Conservation (phyloP, 2,113 vertebrate species). For the Zeus faber region DNA sequence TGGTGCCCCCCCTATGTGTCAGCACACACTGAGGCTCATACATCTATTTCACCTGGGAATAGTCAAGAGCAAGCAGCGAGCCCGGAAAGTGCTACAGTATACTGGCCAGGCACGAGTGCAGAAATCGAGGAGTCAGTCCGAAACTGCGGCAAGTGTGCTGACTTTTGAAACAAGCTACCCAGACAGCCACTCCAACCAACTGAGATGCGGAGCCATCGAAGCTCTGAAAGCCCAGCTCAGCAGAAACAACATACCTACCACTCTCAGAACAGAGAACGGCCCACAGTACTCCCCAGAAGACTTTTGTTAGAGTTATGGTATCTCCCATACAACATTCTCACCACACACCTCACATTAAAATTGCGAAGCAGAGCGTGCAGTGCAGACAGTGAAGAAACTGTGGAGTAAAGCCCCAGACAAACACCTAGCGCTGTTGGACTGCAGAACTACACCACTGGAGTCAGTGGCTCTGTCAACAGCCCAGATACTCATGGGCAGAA, state of each 20-base stretch:
- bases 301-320: conserved; percentile 17
- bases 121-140: conserved; percentile 21
- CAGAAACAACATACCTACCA: conserved; percentile 11
- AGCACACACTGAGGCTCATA: conserved; percentile 13
- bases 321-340: background rate
- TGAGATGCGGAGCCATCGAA: conserved; percentile 12
- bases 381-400: conserved; percentile 16
- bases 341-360: conserved; percentile 22
- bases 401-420: conserved; percentile 21
- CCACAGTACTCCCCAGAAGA: conserved; percentile 14
- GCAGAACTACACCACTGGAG: too few relatives aligned
- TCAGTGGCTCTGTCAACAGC: too few relatives aligned
- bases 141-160: conserved; percentile 25
- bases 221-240: conserved; percentile 20
- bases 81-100: conserved; percentile 6
- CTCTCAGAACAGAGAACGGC: conserved; percentile 1
- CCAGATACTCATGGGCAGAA: too few relatives aligned
- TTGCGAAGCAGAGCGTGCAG: conserved; percentile 13
- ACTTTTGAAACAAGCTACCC: conserved; percentile 17
- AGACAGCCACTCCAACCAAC: conserved; percentile 23
- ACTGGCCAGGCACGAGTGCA: conserved; percentile 14
- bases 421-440: conserved; percentile 21
- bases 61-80: conserved; percentile 24
- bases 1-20: background rate
- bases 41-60: conserved; percentile 24